A percentile compares a stretch with the other conserved stretches of the same genome.
Conservation (phyloP, 2,113 vertebrate genomes). For the Alectura lathami region DNA sequence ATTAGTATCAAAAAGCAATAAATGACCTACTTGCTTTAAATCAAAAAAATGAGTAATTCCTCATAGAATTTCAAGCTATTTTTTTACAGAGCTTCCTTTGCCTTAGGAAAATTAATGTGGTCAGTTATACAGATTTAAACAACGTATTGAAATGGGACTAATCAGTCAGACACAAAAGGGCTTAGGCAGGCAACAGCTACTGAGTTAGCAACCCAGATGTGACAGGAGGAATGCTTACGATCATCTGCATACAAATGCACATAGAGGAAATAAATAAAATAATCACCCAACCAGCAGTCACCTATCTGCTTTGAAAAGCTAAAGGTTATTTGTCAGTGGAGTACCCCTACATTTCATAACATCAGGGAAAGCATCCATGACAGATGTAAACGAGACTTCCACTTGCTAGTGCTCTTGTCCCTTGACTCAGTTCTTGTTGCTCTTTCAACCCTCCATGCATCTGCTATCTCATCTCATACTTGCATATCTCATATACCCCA, state of each 20-base stretch:
- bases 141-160: background rate
- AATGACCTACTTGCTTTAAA: background rate
- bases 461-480: background rate
- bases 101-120: background rate
- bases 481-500: background rate
- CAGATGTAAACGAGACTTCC: background rate
- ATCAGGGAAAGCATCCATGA: background rate
- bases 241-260: background rate
- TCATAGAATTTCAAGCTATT: background rate
- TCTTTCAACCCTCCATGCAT: background rate
- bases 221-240: background rate
- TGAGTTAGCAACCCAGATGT: background rate
- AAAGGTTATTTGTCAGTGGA: background rate
- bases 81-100: background rate
- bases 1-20: background rate
- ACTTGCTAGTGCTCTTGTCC: background rate
- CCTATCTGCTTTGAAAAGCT: background rate
- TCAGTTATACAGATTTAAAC: background rate
- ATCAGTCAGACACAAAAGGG: background rate
- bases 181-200: background rate
- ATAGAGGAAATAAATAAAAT: background rate
- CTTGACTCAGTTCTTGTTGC: background rate
- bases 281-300: background rate
- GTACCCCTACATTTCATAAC: background rate
- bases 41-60: background rate